These are phyloP conservation scores for Propithecus deckenii DNA, from an alignment of 2,797 vertebrate genomes.

Conservation along the genomic window DNA sequence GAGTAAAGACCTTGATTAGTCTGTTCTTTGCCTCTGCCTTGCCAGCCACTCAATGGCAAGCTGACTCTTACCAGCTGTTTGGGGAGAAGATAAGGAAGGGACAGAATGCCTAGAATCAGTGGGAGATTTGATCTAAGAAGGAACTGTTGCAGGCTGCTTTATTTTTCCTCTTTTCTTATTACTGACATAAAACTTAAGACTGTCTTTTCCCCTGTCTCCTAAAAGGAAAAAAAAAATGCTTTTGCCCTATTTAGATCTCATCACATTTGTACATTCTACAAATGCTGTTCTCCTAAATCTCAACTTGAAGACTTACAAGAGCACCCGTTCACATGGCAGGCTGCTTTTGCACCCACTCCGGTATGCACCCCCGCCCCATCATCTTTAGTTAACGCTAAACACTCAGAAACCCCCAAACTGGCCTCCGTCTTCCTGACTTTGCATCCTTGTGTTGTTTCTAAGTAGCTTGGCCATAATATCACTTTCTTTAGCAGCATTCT, in stretches of 20 bases:
- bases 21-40: neutral
- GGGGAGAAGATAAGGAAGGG: neutral
- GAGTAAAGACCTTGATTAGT: neutral
- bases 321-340: neutral
- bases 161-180: constrained; percentile 47
- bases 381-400: neutral
- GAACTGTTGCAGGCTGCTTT: neutral
- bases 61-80: neutral
- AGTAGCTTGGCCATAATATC: constrained; percentile 61
- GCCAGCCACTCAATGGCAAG: neutral
- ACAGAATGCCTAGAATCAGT: neutral
- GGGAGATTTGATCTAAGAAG: neutral
- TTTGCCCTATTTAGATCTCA: neutral
- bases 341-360: neutral
- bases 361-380: neutral
- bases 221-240: neutral
- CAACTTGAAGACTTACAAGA: neutral
- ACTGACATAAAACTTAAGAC: neutral
- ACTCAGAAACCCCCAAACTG: neutral
- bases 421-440: constrained; percentile 28
- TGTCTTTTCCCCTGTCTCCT: neutral
- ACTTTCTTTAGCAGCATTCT: constrained; percentile 72
- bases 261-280: neutral
- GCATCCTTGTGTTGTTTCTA: constrained; percentile 59
- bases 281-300: neutral